phyloP scores from a whole-genome alignment of 2,888 invertebrate species.

The Nomada ferruginata region DNA sequence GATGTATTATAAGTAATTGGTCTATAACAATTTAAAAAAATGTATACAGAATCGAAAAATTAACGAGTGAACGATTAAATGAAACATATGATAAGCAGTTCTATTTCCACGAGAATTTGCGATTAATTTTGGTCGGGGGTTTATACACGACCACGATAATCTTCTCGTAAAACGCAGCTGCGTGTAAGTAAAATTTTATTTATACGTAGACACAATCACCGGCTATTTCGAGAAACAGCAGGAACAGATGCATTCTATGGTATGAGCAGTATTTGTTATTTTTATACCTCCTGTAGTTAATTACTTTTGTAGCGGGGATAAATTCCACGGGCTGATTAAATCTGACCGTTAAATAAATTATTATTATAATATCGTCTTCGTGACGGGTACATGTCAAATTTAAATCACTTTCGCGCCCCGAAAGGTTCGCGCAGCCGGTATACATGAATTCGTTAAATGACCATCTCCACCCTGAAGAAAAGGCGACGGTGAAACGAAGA shows the following conservation, averaged over 20 bases:
- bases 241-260: constrained; percentile 8
- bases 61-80: too few species aligned
- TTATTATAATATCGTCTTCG: constrained; percentile 24
- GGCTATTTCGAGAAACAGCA: not conserved
- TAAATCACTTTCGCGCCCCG: constrained; percentile 40
- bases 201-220: not conserved
- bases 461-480: constrained; percentile 12
- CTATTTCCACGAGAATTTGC: not conserved
- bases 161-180: constrained; percentile 17
- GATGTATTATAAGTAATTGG: too few species aligned
- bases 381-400: constrained; percentile 26
- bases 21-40: too few species aligned
- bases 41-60: too few species aligned
- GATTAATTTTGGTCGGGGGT: constrained; percentile 2
- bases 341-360: constrained; percentile 44
- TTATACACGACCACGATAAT: constrained; percentile 2
- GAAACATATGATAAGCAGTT: too few species aligned
- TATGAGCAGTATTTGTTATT: too few species aligned
- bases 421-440: constrained; percentile 21
- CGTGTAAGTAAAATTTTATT: constrained; percentile 28
- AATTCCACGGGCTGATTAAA: constrained; percentile 42
- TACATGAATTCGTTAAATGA: constrained; percentile 24
- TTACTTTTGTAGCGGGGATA: not conserved
- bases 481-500: not conserved
- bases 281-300: not conserved